phyloP scores from a whole-genome alignment of 2,113 vertebrate species.

The Ondatra zibethicus region DNA sequence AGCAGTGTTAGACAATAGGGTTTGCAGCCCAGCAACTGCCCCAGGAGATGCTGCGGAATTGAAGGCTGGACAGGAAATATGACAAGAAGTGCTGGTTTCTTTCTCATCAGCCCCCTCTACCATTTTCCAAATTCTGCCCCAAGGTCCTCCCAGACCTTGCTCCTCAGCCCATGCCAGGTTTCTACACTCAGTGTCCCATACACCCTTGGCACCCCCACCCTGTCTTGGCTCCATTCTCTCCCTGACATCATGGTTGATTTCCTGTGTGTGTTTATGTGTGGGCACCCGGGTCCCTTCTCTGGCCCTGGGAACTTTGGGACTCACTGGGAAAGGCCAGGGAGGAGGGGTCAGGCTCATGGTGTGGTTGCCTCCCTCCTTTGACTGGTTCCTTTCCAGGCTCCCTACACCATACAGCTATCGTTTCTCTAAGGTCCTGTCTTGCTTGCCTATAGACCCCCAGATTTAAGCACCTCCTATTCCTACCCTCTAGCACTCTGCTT shows the following conservation, averaged over 20 bases:
- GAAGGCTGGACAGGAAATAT: not conserved
- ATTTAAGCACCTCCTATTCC: not conserved
- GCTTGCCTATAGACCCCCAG: not conserved
- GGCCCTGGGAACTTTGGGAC: conserved; percentile 49
- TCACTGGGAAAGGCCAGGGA: conserved; percentile 5
- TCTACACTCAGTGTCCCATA: not conserved
- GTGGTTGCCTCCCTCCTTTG: not conserved
- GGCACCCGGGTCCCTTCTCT: not conserved
- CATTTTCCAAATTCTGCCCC: not conserved
- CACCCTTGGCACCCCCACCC: not conserved
- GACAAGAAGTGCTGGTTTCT: not conserved
- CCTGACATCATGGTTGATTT: conserved; percentile 64
- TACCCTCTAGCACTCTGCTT: not conserved
- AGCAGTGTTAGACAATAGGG: not conserved
- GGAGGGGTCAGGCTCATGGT: not conserved
- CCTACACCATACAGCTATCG: not conserved
- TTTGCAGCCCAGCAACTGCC: not conserved
- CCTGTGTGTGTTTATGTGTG: conserved; percentile 73
- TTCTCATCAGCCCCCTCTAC: not conserved
- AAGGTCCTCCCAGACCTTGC: not conserved
- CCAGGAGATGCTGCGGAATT: not conserved
- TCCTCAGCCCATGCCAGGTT: not conserved
- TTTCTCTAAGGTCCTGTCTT: not conserved
- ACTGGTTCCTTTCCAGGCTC: not conserved
- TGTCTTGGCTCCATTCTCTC: not conserved